Percentiles rank a stretch among this genome's conserved stretches.
phyloP scores from a whole-genome alignment of 2,797 vertebrate species.

The Enteromius treurensis region DNA sequence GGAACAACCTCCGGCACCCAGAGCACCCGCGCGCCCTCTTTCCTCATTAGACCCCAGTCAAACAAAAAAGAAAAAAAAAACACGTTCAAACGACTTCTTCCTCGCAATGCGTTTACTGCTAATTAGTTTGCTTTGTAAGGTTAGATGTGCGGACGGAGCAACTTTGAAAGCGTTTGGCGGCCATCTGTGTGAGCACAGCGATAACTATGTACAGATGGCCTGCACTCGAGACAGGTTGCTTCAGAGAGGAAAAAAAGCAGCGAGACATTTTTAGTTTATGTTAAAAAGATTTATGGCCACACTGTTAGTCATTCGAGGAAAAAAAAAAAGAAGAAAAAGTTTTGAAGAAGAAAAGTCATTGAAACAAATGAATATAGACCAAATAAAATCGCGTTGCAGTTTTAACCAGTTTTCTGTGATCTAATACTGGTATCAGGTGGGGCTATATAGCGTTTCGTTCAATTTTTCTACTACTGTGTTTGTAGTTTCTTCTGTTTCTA shows the following conservation, averaged over 20 bases:
- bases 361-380: constrained; percentile 63
- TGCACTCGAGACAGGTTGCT: constrained; percentile 94
- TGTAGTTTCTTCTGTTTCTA: constrained; percentile 59
- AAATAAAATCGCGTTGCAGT: constrained; percentile 58
- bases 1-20: constrained; percentile 62
- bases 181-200: constrained; percentile 93
- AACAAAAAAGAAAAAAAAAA: constrained; percentile 85
- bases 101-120: constrained; percentile 85
- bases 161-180: constrained; percentile 92
- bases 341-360: constrained; percentile 49
- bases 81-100: constrained; percentile 89
- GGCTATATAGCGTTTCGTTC: constrained; percentile 27
- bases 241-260: constrained; percentile 76
- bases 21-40: constrained; percentile 64
- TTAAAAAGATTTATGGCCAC: constrained; percentile 95
- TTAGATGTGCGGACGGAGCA: constrained; percentile 92
- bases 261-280: constrained; percentile 91
- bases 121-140: constrained; percentile 95
- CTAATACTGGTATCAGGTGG: constrained; percentile 67
- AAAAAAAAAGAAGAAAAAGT: constrained; percentile 6
- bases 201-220: constrained; percentile 97
- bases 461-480: constrained; percentile 52
- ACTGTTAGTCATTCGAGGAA: constrained; percentile 89
- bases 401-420: constrained; percentile 60
- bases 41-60: constrained; percentile 69